These are phyloP conservation scores for Patella vulgata DNA, from an alignment of 1,140 invertebrate species.

Conservation along the genomic window DNA sequence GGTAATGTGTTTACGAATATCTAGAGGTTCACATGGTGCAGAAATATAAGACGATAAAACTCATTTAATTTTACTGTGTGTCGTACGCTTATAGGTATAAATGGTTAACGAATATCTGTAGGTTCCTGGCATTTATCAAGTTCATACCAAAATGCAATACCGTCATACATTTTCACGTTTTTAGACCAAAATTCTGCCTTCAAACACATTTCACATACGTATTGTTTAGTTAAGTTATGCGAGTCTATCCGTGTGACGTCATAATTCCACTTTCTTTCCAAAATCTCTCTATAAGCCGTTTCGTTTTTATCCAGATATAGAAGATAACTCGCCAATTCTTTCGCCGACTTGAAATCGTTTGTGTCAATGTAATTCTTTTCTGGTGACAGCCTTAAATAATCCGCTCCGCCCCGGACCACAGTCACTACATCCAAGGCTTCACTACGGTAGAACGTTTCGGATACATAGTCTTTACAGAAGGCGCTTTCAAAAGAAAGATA, in stretches of 20 bases:
- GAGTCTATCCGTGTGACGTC: not conserved
- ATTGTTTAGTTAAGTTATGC: too few species aligned
- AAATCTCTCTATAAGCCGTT: not conserved
- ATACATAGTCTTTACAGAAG: conserved; percentile 33
- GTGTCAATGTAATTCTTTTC: conserved; percentile 6
- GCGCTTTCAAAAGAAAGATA: conserved; percentile 33
- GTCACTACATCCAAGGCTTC: conserved; percentile 14
- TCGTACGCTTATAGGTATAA: too few species aligned
- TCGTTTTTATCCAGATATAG: conserved; percentile 2
- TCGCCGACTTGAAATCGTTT: not conserved
- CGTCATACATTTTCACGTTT: too few species aligned
- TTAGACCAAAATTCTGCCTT: too few species aligned
- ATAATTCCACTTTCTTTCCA: not conserved
- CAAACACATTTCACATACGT: too few species aligned
- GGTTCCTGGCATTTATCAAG: too few species aligned
- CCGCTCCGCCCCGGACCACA: conserved; percentile 13
- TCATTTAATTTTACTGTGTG: too few species aligned
- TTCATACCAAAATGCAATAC: too few species aligned
- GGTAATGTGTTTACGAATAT: too few species aligned
- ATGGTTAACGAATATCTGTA: too few species aligned
- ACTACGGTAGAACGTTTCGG: conserved; percentile 35
- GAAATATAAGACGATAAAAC: too few species aligned
- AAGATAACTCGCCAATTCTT: conserved; percentile 12
- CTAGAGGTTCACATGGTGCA: too few species aligned
- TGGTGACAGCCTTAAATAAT: conserved; percentile 5